Percentiles rank a stretch among this genome's conserved stretches.
Evolutionary conservation across 2,888 invertebrate species (phyloP).

Genomic region (Homarus gammarus): DNA sequence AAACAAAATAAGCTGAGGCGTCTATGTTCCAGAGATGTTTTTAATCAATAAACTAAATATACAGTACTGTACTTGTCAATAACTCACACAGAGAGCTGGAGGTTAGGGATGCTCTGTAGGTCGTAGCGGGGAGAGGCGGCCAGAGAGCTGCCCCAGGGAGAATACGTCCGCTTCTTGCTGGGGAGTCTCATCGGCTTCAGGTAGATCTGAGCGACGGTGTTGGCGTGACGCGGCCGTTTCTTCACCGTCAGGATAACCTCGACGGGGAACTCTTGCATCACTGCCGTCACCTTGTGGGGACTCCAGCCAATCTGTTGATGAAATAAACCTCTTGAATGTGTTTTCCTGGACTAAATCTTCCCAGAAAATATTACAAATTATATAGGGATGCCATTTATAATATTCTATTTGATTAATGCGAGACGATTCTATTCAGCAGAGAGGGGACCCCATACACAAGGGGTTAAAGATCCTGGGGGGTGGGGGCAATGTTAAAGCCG

Average conservation of each 20-base stretch:
- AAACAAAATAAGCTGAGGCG: no score
- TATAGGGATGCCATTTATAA: no score
- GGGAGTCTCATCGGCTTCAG: slow-evolving; percentile 83
- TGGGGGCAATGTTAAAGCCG: no score
- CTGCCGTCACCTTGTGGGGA: slow-evolving; percentile 86
- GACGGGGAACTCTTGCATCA: slow-evolving; percentile 87
- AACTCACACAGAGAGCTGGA: slow-evolving; percentile 52
- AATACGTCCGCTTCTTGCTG: slow-evolving; percentile 77
- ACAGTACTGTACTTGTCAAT: background rate
- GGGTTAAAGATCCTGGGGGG: no score
- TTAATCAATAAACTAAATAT: no score
- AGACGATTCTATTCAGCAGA: no score
- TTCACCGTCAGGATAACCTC: slow-evolving; percentile 90
- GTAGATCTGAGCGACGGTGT: slow-evolving; percentile 80
- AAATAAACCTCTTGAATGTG: background rate
- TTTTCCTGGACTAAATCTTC: no score
- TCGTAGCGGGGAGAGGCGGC: slow-evolving; percentile 50
- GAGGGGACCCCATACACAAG: no score
- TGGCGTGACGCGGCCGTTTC: slow-evolving; percentile 88
- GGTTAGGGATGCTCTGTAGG: slow-evolving; percentile 63
- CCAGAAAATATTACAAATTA: no score
- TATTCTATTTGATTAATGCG: no score
- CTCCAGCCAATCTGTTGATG: slow-evolving; percentile 85
- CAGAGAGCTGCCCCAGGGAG: slow-evolving; percentile 63
- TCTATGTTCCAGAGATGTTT: no score